Evolutionary conservation across 2,113 vertebrate species (phyloP), one percentile per base, ranked within the genome.

Genomic region (Melanerpes formicivorus): DNA sequence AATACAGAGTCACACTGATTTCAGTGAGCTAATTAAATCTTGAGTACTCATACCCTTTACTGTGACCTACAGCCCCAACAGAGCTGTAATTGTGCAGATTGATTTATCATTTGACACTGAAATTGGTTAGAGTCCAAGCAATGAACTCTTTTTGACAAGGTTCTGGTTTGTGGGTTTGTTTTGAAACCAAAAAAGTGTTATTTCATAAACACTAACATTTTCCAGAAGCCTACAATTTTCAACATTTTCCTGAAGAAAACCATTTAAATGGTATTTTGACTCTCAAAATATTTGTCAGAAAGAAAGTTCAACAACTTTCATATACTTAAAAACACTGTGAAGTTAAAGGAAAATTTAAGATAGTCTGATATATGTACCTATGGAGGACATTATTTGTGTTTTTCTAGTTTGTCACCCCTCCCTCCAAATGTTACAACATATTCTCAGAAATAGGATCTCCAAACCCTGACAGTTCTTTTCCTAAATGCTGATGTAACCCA

Each of bases 11-110:
- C 87, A 87, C 58, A 58, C 75, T 67, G 78, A 89, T 85, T 94
- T 84, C 64, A 92, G 56, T 87, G 52, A 95, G 69, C 92, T 94
- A 92, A 96, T 94, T 96, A 95, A 94, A 69, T 60, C 84, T 82
- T 83, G 89, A 96, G 82, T 80, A 87, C 75, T 94, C 93, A 59
- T 83, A 91, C 91, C 75, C 87, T 94, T 91, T 91, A 58, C 58
- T 83, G 69, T 71, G 82, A 94, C 89, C 89, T 90, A 95, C 42
- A 94, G 94, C 91, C 81, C 92, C 50, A 23, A 92, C 93, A 94
- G 81, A 92, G 65, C 87, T 75, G 62, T 87, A 96, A 94, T 90
- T 93, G 91, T 78, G 85, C 55, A 69, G 80, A 93, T 83, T 87
- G 94, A 95, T 93, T 96, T 93, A 90, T 91, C 84, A 87, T 90